Evolutionary conservation across 2,113 vertebrate species (phyloP).

Genomic region (Zeus faber): DNA sequence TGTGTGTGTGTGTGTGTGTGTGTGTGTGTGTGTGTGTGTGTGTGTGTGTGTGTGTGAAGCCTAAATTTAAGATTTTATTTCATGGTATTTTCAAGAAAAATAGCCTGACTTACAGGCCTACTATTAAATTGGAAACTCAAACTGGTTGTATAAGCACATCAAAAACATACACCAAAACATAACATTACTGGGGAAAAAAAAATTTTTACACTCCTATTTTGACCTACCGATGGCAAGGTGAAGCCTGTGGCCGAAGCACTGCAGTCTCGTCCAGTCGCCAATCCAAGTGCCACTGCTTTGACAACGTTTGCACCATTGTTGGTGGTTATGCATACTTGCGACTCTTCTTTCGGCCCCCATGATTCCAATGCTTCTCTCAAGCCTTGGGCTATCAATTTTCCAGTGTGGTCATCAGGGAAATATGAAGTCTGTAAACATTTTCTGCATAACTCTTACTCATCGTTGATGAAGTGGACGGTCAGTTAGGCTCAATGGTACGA

Average conservation of each 20-base stretch:
- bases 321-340: conserved; percentile 14
- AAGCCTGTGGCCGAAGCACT: conserved; percentile 16
- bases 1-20: no score
- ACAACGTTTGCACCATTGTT: conserved; percentile 14
- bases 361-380: conserved; percentile 2
- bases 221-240: conserved; percentile 11
- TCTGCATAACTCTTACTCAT: not conserved
- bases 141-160: conserved; percentile 2
- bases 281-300: conserved; percentile 10
- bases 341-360: conserved; percentile 12
- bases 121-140: not conserved
- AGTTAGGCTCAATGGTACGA: not conserved
- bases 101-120: conserved; percentile 1
- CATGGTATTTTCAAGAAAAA: not conserved
- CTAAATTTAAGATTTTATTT: not conserved
- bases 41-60: no score
- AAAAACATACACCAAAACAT: not conserved
- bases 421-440: not conserved
- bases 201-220: not conserved
- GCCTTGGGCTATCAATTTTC: conserved; percentile 4
- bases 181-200: not conserved
- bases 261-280: conserved; percentile 14
- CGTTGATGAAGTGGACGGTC: conserved; percentile 13
- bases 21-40: no score
- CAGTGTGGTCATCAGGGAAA: conserved; percentile 14